phyloP scores from a whole-genome alignment of 23 tunicate species.

The Halocynthia aurantium region DNA sequence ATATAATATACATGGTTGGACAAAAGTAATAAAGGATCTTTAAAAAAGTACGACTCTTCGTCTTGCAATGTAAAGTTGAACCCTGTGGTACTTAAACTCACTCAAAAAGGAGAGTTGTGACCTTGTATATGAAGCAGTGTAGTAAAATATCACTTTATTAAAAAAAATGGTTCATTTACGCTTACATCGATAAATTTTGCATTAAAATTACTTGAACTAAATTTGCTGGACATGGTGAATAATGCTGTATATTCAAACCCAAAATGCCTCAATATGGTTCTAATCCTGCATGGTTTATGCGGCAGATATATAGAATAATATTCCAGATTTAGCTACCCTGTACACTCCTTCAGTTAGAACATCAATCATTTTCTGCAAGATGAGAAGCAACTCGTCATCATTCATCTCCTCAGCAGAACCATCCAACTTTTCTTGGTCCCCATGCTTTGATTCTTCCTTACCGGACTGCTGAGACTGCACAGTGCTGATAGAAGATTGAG shows the following conservation, averaged over 20 bases:
- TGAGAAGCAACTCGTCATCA: slow-evolving; percentile 21
- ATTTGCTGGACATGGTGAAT: too few relatives aligned
- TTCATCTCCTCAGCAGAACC: slow-evolving; percentile 17
- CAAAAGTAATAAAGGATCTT: neutral
- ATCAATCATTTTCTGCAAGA: slow-evolving; percentile 70
- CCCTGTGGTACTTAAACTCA: too few relatives aligned
- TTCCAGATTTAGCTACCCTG: slow-evolving; percentile 20
- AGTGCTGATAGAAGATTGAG: slow-evolving; percentile 17
- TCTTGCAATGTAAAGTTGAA: too few relatives aligned
- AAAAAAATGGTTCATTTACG: neutral
- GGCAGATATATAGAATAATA: too few relatives aligned
- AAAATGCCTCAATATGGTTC: too few relatives aligned
- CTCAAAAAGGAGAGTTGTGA: too few relatives aligned
- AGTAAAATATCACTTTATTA: neutral
- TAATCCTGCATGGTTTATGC: too few relatives aligned
- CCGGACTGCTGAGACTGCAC: slow-evolving; percentile 18
- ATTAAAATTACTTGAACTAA: too few relatives aligned
- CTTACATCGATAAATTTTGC: neutral
- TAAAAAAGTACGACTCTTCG: neutral
- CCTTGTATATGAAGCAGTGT: neutral
- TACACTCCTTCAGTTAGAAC: slow-evolving; percentile 73
- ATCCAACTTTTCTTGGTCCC: too few relatives aligned
- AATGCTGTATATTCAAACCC: too few relatives aligned
- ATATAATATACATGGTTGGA: neutral
- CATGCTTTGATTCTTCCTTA: too few relatives aligned